A percentile compares a stretch with the other conserved stretches of the same genome.
Conservation (phyloP, 2,113 vertebrate species). For the Melanerpes aurifrons region DNA sequence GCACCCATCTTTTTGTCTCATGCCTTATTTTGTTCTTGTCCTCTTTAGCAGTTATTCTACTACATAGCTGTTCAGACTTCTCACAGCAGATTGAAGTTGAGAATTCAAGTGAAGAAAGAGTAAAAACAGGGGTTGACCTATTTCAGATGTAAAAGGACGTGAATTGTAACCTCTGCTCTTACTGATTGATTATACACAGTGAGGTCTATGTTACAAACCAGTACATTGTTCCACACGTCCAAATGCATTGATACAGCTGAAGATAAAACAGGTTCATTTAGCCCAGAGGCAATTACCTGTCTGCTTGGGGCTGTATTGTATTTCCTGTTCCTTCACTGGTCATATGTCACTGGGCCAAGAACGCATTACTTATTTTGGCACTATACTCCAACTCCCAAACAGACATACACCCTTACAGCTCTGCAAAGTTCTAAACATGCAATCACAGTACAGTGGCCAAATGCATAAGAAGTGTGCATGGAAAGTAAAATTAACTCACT, state of each 20-base stretch:
- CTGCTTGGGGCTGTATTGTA: fast-evolving
- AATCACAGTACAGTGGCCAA: neutral
- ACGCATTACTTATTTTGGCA: neutral
- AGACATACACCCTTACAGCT: neutral
- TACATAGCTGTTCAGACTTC: neutral
- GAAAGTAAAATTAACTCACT: neutral
- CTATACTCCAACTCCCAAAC: neutral
- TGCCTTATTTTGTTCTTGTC: neutral
- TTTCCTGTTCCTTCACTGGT: neutral
- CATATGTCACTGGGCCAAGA: neutral
- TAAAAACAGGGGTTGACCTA: neutral
- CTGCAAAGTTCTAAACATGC: neutral
- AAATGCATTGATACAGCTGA: neutral
- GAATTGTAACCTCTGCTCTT: neutral
- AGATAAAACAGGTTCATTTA: neutral
- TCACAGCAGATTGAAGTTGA: neutral
- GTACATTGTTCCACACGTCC: neutral
- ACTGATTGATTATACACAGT: neutral
- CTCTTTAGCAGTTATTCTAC: neutral
- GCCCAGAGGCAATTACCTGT: neutral
- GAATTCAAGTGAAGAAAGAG: neutral
- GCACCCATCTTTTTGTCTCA: neutral
- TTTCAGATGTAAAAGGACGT: neutral
- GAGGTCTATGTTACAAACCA: neutral
- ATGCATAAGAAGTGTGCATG: neutral